These are phyloP conservation scores for Hartigia nigra DNA, from an alignment of 2,888 invertebrate genomes.

Conservation along the genomic window DNA sequence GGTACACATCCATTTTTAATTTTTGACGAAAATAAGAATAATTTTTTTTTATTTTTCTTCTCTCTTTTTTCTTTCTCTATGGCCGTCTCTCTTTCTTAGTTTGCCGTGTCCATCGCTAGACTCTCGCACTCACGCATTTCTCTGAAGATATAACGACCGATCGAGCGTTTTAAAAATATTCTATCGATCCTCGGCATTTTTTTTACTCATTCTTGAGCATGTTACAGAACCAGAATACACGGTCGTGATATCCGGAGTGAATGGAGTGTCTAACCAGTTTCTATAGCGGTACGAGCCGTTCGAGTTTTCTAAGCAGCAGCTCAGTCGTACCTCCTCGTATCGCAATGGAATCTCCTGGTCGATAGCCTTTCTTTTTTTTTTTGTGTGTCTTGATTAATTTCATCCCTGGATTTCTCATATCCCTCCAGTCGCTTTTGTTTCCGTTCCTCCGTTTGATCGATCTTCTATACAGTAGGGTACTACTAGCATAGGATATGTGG, in stretches of 20 bases:
- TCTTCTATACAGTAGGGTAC: background rate
- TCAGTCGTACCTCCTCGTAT: background rate
- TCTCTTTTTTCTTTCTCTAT: background rate
- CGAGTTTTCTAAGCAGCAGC: background rate
- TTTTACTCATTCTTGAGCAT: background rate
- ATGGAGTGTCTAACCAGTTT: background rate
- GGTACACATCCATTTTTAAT: background rate
- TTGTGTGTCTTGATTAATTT: background rate
- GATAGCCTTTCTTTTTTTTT: background rate
- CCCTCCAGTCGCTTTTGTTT: background rate
- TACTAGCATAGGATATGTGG: background rate
- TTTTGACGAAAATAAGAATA: background rate
- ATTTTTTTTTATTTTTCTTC: background rate
- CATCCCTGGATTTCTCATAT: background rate
- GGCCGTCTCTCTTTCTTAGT: background rate
- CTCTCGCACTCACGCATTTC: background rate
- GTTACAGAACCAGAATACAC: background rate
- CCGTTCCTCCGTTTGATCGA: background rate
- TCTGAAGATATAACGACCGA: background rate
- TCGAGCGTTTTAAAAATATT: background rate
- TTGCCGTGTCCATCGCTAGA: background rate
- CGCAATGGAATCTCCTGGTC: background rate
- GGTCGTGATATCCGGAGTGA: background rate
- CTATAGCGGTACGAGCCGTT: background rate
- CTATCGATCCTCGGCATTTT: background rate